phyloP scores from a whole-genome alignment of 2,888 invertebrate species.

The Nasonovia ribisnigri region DNA sequence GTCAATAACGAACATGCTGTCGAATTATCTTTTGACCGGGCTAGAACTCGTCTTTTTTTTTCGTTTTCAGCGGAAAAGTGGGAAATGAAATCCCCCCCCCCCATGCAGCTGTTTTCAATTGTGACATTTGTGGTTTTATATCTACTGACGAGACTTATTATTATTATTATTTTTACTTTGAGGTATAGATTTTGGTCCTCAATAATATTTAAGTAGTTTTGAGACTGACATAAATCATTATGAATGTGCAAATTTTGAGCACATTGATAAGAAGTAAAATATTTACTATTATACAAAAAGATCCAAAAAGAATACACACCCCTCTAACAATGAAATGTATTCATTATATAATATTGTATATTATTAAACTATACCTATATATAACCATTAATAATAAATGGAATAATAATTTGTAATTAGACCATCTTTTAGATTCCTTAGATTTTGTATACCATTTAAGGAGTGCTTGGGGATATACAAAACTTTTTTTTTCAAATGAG shows the following conservation, averaged over 20 bases:
- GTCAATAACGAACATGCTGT: neutral
- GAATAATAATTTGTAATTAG: no score
- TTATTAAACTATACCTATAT: no score
- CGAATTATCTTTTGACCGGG: neutral
- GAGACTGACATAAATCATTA: neutral
- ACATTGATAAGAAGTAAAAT: neutral
- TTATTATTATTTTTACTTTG: neutral
- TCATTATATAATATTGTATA: no score
- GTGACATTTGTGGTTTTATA: neutral
- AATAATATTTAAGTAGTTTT: neutral
- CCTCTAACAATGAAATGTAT: no score
- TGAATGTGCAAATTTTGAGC: neutral
- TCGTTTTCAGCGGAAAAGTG: neutral
- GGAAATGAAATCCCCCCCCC: neutral
- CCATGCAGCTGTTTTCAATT: neutral
- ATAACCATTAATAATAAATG: no score
- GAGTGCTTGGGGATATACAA: neutral
- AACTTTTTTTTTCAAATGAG: neutral
- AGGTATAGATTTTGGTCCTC: neutral
- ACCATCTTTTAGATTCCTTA: neutral
- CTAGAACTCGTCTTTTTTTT: neutral
- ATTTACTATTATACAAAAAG: neutral
- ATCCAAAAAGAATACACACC: neutral
- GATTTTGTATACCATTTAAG: neutral
- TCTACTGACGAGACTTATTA: neutral